A percentile compares a stretch with the other conserved stretches of the same genome.
Evolutionary conservation across 2,888 invertebrate species (phyloP).

Genomic region (Crematogaster levior): DNA sequence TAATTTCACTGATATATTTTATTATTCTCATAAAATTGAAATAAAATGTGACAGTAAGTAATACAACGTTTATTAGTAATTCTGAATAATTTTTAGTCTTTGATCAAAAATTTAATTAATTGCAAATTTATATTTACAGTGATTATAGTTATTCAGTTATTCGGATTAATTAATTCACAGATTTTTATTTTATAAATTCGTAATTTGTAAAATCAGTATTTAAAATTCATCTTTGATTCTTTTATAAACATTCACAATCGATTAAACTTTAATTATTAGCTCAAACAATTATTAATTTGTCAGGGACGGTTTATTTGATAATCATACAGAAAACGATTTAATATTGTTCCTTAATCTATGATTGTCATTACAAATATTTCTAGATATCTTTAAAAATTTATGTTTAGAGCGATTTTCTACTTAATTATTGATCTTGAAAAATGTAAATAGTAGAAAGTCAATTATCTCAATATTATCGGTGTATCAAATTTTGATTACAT

Average conservation of each 20-base stretch:
- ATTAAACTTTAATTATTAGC: background rate
- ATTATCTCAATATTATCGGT: background rate
- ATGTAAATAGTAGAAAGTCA: background rate
- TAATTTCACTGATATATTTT: background rate
- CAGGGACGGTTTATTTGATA: background rate
- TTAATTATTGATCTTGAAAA: background rate
- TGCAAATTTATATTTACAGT: background rate
- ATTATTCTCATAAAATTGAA: background rate
- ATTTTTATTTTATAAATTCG: background rate
- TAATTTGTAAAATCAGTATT: background rate
- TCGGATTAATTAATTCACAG: background rate
- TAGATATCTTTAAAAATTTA: background rate
- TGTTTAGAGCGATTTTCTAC: background rate
- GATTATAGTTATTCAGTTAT: background rate
- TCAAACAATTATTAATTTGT: background rate
- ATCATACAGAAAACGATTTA: background rate
- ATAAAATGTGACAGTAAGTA: background rate
- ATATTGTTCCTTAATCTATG: background rate
- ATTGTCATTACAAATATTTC: background rate
- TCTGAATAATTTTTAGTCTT: background rate
- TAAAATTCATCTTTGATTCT: background rate
- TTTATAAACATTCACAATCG: background rate
- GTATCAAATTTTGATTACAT: background rate
- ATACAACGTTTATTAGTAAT: background rate
- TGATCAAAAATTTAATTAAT: background rate